Base-by-base conservation (phyloP, 92 coral and sea anemone genomes). In the Zoanthus gigantus region DNA sequence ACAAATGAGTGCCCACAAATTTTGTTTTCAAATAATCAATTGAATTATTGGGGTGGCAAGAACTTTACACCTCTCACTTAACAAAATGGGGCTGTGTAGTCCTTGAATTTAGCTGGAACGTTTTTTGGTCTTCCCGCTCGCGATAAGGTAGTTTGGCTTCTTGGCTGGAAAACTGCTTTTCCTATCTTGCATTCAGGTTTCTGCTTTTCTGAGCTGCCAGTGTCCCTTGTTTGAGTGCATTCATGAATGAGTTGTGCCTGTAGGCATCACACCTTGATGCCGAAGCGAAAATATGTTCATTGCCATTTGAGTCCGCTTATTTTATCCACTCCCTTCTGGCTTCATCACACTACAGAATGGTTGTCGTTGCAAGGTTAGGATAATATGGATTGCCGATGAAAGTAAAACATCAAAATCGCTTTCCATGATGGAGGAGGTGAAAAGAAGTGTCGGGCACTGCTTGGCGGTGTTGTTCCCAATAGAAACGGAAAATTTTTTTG, bases 251-350 rank as follows among this genome's bases (percentile, higher is more conserved):
- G 2, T 37, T 37, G 4, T 37, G 42, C 42, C 23, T 2, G 42
- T 37, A 37, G 42, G 42, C 42, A 37, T 37, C 42, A 37, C 42
- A 53, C 58, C 95, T 63, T 56, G 90, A 86, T 15, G 87, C 85
- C 89, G 76, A 68, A 32, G 95, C 89, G 71, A 92, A 63, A 18
- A 87, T 79, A 37, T 46, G 31, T 30, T 80, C 85, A 48, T 31
- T 80, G 17, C 44, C 67, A 84, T 83, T 66, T 84, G 80, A 34
- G 52, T 79, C 93, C 16, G 78, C 14, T 75, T 92, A 90, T 66
- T 88, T 14, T 46, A 87, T n/a, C 90, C 90, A 90, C 4, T 29
- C 95, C 93, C 48, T 67, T 61, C 46, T 86, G 83, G 84, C 91
- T 88, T 7, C 79, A n/a, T 74, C 79, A 72, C 53, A 37, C 76